A percentile compares a stretch with the other conserved stretches of the same genome.
These are phyloP conservation scores for Callinectes sapidus DNA, from an alignment of 2,888 invertebrate genomes.

Conservation along the genomic window DNA sequence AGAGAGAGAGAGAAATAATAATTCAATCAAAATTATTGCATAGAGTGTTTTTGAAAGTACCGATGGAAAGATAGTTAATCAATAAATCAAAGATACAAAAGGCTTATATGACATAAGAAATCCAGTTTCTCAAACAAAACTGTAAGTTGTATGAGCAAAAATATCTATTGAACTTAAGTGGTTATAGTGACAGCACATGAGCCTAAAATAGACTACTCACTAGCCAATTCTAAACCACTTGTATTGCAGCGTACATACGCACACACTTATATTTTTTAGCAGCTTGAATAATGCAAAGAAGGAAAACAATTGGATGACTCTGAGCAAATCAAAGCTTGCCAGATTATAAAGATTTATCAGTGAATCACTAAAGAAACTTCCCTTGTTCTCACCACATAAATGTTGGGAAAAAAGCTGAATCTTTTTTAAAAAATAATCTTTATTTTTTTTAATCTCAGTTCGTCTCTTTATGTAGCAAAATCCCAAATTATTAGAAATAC, in stretches of 20 bases:
- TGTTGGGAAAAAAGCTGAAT: no score
- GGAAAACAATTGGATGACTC: background rate
- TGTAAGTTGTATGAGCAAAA: background rate
- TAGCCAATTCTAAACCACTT: background rate
- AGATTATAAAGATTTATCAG: background rate
- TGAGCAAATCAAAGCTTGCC: background rate
- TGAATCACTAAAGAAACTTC: no score
- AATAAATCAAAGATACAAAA: background rate
- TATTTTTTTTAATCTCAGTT: background rate
- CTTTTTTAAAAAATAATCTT: background rate
- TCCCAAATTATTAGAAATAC: background rate
- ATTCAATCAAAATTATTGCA: no score
- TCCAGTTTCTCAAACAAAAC: background rate
- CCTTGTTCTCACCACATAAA: no score
- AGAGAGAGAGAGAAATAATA: background rate
- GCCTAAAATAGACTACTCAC: background rate
- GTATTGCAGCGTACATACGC: background rate
- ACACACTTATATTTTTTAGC: background rate
- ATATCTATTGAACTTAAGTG: background rate
- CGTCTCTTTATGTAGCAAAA: background rate
- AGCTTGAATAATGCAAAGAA: background rate
- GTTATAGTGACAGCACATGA: background rate
- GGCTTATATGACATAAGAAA: background rate
- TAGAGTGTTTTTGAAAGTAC: background rate
- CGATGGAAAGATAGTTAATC: background rate